Conservation (phyloP, 1,140 invertebrate genomes). For the Drosophila simulans region DNA sequence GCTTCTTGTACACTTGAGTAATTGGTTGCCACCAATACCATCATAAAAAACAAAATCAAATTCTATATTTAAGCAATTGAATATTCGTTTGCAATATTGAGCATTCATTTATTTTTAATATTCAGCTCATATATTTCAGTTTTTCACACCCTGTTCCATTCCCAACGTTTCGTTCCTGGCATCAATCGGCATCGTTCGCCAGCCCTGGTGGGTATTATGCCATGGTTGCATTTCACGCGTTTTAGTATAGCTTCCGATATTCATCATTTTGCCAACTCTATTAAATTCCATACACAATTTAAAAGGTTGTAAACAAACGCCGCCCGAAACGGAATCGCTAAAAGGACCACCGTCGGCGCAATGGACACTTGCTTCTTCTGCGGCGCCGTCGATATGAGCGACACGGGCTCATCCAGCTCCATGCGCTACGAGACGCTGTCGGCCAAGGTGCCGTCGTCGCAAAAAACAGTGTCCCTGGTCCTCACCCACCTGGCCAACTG, state of each 20-base stretch:
- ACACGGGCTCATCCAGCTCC: conserved; percentile 9
- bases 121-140: not conserved
- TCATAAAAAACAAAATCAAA: too few relatives aligned
- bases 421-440: conserved; percentile 48
- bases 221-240: conserved; percentile 43
- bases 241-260: conserved; percentile 49
- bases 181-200: not conserved
- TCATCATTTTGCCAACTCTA: conserved; percentile 49
- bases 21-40: too few relatives aligned
- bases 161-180: not conserved
- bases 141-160: conserved; percentile 1
- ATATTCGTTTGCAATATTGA: too few relatives aligned
- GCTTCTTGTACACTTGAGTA: too few relatives aligned
- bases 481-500: conserved; percentile 72
- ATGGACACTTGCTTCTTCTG: conserved; percentile 73
- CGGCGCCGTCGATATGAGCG: conserved; percentile 62
- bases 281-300: conserved; percentile 43
- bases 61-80: too few relatives aligned
- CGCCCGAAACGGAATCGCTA: conserved; percentile 23
- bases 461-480: conserved; percentile 67
- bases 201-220: conserved; percentile 14
- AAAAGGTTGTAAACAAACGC: conserved; percentile 40
- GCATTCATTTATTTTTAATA: not conserved
- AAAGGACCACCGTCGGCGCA: not conserved
- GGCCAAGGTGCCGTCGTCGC: conserved; percentile 69